Evolutionary conservation across 1,140 invertebrate genomes (phyloP), one percentile per base, ranked within the genome.

Genomic region (Lethrus apterus): DNA sequence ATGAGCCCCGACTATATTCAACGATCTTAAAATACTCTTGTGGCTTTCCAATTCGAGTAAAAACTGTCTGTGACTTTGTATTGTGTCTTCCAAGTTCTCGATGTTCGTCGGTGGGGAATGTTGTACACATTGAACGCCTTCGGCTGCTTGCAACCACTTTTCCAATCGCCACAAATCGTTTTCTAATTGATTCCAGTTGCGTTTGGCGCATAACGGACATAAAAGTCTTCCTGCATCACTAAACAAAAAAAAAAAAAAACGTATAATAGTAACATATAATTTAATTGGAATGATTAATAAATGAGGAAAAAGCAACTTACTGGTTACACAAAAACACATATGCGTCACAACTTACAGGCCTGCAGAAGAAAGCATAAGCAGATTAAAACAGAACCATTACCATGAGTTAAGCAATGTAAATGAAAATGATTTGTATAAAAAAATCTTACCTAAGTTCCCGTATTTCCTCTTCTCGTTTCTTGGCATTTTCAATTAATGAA

Each of bases 131-230:
- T 89, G 84, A 0, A 82, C 84, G 32, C 79, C 84, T 67, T 94
- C 89, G 0, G 90, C 86, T 54, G 86, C 84, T 60, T 87, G 82
- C 24, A 95, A 70, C 91, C 91, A 95, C 62, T 89, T 83, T 59
- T 93, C 84, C 53, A 94, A 69, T 44, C 87, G 75, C 85, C 90
- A 93, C 4, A 94, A 69, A 67, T 93, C 88, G 61, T 88, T 83
- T 55, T 89, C 82, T 58, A 93, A 75, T 66, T 93, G 89, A 47
- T 83, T 79, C 87, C 89, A 91, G 66, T 91, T 91, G 46, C 85
- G 79, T 58, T 81, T 79, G 31, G 85, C 87, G 60, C 87, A 90
- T 40, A 89, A 69, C 4, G 85, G 85, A 63, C 86, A 89, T 29
- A 85, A 83, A 46, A 87, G 60, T 45, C 81, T 74, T 32, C 83